phyloP scores from a whole-genome alignment of 2,113 vertebrate genomes.

The Neodontobutis hainanensis region DNA sequence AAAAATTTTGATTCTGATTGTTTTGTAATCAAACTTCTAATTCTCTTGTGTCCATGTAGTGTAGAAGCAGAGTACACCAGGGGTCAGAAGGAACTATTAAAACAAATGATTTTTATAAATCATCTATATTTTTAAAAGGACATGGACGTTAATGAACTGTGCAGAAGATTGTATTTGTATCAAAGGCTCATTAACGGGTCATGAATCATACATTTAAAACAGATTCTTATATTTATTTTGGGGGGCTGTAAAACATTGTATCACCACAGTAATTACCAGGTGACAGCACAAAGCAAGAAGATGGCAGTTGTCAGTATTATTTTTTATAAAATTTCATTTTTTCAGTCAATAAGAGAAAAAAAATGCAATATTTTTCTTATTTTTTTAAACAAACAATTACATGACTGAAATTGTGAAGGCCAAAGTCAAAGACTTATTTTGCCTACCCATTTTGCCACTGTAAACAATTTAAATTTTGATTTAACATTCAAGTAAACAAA shows the following conservation, averaged over 20 bases:
- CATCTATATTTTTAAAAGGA: constrained; percentile 18
- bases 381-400: too few relatives aligned
- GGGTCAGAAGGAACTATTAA: constrained; percentile 22
- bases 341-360: too few relatives aligned
- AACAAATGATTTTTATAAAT: constrained; percentile 37
- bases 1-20: background rate
- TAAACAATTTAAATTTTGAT: too few relatives aligned
- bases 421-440: too few relatives aligned
- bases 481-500: too few relatives aligned
- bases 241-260: background rate
- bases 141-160: constrained; percentile 5
- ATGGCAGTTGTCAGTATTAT: constrained; percentile 7
- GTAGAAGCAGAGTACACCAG: constrained; percentile 9
- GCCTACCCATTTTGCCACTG: too few relatives aligned
- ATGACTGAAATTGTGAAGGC: too few relatives aligned
- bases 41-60: background rate
- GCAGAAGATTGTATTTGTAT: constrained; percentile 26
- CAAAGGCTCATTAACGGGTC: constrained; percentile 43
- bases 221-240: background rate
- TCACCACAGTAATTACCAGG: background rate
- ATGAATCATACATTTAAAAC: background rate
- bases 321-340: background rate
- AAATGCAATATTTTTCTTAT: too few relatives aligned
- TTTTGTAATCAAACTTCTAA: background rate
- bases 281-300: background rate